Evolutionary conservation across 2,888 invertebrate species (phyloP).

Genomic region (Xestia rhomboidea): DNA sequence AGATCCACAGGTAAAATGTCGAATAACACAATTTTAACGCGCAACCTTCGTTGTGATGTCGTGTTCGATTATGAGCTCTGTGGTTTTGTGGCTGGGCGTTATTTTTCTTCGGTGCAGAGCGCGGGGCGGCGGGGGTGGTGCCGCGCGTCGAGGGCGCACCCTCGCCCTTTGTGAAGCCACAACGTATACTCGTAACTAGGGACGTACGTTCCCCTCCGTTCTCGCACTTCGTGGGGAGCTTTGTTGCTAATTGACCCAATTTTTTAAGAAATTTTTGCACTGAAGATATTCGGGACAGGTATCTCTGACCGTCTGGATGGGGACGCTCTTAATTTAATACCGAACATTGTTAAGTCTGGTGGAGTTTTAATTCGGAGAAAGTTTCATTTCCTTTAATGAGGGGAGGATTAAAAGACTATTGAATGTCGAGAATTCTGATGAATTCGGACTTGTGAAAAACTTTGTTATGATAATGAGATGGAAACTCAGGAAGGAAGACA

Average conservation of each 20-base stretch:
- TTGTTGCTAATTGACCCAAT: slow-evolving; percentile 87
- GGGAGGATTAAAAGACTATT: slow-evolving; percentile 46
- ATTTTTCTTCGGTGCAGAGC: slow-evolving; percentile 65
- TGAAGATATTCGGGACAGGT: slow-evolving; percentile 69
- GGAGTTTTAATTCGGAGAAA: slow-evolving; percentile 56
- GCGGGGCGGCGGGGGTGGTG: slow-evolving; percentile 72
- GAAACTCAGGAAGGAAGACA: background rate
- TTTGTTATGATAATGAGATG: slow-evolving; percentile 14
- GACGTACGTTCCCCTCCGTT: slow-evolving; percentile 75
- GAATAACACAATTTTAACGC: slow-evolving; percentile 78
- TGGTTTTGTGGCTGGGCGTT: slow-evolving; percentile 66
- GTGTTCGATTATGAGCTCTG: slow-evolving; percentile 74
- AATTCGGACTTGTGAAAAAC: slow-evolving; percentile 17
- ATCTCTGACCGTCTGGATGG: slow-evolving; percentile 65
- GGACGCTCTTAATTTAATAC: slow-evolving; percentile 74
- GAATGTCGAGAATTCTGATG: slow-evolving; percentile 18
- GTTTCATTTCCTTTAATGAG: slow-evolving; percentile 63
- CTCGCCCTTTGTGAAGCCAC: slow-evolving; percentile 82
- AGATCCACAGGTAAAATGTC: slow-evolving; percentile 81
- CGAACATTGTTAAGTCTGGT: slow-evolving; percentile 67
- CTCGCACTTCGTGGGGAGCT: slow-evolving; percentile 77
- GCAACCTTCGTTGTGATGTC: slow-evolving; percentile 60
- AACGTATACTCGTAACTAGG: slow-evolving; percentile 76
- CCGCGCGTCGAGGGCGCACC: slow-evolving; percentile 78
- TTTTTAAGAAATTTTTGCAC: slow-evolving; percentile 75